These are phyloP conservation scores for Phoenoteleia sp. DNA, from an alignment of 2,888 invertebrate species.

Conservation along the genomic window DNA sequence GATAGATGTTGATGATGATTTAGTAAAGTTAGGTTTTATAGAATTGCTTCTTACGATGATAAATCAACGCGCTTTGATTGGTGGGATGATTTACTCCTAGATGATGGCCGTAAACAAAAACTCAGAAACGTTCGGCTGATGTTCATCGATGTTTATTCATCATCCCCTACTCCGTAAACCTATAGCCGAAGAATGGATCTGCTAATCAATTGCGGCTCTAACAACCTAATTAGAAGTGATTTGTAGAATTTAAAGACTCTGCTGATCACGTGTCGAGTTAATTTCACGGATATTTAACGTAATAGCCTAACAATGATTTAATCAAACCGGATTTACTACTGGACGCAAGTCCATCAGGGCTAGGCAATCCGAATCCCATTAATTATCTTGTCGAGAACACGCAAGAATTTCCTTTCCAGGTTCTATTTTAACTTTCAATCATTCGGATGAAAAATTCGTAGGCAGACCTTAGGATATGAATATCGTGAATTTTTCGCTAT, in stretches of 20 bases:
- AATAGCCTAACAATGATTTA: conserved; percentile 83
- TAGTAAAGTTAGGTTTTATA: conserved; percentile 16
- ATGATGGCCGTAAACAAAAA: no score
- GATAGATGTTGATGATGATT: conserved; percentile 50
- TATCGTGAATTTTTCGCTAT: conserved; percentile 50
- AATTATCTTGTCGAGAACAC: conserved; percentile 60
- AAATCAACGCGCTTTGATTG: not conserved
- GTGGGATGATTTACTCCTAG: no score
- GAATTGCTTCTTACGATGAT: not conserved
- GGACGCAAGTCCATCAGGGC: conserved; percentile 80
- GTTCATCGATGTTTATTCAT: not conserved
- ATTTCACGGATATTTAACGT: conserved; percentile 86
- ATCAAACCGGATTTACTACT: conserved; percentile 83
- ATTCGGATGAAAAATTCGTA: conserved; percentile 17
- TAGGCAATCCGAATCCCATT: conserved; percentile 74
- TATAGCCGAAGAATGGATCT: no score
- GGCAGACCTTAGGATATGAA: conserved; percentile 6
- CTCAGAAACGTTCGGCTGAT: no score
- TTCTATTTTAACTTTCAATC: no score
- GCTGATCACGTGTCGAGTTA: conserved; percentile 83
- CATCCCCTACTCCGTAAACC: no score
- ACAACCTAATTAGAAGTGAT: not conserved
- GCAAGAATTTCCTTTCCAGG: not conserved
- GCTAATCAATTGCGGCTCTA: not conserved
- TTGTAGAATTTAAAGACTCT: conserved; percentile 79